Conservation (phyloP, 2,888 invertebrate genomes). For the Timandra comae region DNA sequence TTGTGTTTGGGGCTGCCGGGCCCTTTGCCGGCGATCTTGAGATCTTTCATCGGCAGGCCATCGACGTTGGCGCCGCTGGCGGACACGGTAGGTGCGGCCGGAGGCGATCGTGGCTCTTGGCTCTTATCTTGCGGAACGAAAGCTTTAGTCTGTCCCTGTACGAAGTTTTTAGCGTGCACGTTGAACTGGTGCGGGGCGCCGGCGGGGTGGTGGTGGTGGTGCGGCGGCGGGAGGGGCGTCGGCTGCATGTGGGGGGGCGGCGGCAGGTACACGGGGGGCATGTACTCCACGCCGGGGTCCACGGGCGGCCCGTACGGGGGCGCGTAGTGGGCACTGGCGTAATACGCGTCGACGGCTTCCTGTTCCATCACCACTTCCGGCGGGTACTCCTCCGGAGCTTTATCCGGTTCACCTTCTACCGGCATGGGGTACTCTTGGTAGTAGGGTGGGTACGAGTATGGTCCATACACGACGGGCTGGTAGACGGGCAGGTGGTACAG, state of each 20-base stretch:
- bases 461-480: slow-evolving; percentile 65
- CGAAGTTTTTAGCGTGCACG: slow-evolving; percentile 71
- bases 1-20: slow-evolving; percentile 58
- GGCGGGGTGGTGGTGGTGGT: slow-evolving; percentile 43
- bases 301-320: slow-evolving; percentile 58
- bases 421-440: slow-evolving; percentile 66
- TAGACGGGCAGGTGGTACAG: slow-evolving; percentile 71
- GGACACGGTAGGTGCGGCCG: slow-evolving; percentile 34
- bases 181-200: slow-evolving; percentile 66
- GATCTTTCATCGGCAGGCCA: slow-evolving; percentile 60
- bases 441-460: slow-evolving; percentile 67
- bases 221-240: slow-evolving; percentile 46
- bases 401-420: slow-evolving; percentile 64
- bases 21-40: slow-evolving; percentile 53
- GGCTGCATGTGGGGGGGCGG: slow-evolving; percentile 54
- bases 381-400: slow-evolving; percentile 66
- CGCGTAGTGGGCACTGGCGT: slow-evolving; percentile 57
- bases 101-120: slow-evolving; percentile 42
- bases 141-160: slow-evolving; percentile 55
- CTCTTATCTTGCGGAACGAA: slow-evolving; percentile 43
- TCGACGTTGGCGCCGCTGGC: slow-evolving; percentile 40
- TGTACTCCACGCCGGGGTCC: slow-evolving; percentile 58
- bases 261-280: slow-evolving; percentile 62
- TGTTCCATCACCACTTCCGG: slow-evolving; percentile 69
- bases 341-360: slow-evolving; percentile 68